Evolutionary conservation across 2,113 vertebrate species (phyloP).

Genomic region (Pachyramphus minor): DNA sequence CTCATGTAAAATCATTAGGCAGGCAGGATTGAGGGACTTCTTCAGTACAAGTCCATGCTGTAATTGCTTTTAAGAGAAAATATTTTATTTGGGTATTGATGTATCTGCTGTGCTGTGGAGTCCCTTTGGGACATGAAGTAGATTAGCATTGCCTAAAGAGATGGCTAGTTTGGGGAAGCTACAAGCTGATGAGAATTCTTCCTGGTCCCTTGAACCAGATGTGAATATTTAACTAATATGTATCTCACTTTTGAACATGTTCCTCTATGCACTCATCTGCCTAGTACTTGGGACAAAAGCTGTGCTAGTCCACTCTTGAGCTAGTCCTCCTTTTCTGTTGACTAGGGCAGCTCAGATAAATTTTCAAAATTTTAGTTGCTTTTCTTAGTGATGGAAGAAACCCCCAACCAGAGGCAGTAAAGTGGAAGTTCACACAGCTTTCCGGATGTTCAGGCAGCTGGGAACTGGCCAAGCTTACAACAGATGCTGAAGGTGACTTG

Average conservation of each 20-base stretch:
- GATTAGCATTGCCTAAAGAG: background rate
- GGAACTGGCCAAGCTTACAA: background rate
- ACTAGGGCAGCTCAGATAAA: background rate
- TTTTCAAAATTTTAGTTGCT: background rate
- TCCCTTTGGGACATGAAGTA: background rate
- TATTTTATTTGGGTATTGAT: background rate
- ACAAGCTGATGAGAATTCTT: background rate
- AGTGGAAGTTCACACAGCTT: background rate
- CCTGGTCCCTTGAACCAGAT: background rate
- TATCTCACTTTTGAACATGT: background rate
- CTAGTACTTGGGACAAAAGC: background rate
- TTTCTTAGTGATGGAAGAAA: background rate
- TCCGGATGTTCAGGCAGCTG: background rate
- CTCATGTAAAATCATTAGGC: background rate
- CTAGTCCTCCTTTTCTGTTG: background rate
- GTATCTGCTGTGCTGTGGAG: background rate
- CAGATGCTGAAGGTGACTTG: slow-evolving; percentile 16
- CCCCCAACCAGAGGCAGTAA: background rate
- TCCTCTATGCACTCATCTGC: background rate
- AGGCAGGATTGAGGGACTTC: background rate
- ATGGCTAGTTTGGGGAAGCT: background rate
- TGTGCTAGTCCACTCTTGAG: background rate
- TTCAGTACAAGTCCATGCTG: background rate
- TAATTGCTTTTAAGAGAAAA: background rate
- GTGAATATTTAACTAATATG: background rate